Conservation (phyloP, 2,888 invertebrate genomes). For the Smittia sp. region DNA sequence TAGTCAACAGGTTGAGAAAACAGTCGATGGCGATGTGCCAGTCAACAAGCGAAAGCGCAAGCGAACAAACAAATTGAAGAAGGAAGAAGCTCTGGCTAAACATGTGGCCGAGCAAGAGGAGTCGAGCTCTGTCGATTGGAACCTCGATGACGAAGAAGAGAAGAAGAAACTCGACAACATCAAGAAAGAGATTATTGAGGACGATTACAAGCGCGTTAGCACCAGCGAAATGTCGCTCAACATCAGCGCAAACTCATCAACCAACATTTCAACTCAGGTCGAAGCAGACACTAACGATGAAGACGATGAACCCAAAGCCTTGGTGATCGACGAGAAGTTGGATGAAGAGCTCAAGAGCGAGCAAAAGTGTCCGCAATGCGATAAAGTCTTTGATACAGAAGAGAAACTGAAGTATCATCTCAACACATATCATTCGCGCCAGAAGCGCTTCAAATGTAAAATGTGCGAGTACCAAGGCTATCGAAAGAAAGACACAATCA, state of each 20-base stretch:
- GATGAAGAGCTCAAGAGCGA: not conserved
- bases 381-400: slow-evolving; percentile 23
- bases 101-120: not conserved
- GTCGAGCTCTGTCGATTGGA: slow-evolving; percentile 42
- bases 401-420: slow-evolving; percentile 35
- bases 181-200: slow-evolving; percentile 42
- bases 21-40: not conserved
- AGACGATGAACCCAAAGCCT: slow-evolving; percentile 45
- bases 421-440: slow-evolving; percentile 44
- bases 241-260: slow-evolving; percentile 4
- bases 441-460: slow-evolving; percentile 69
- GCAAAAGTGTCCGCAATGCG: slow-evolving; percentile 32
- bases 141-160: slow-evolving; percentile 39
- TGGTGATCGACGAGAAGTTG: slow-evolving; percentile 40
- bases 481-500: slow-evolving; percentile 62
- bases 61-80: slow-evolving; percentile 40
- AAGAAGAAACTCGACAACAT: slow-evolving; percentile 37
- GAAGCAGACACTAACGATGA: slow-evolving; percentile 48
- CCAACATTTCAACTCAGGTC: not conserved
- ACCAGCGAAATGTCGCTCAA: not conserved
- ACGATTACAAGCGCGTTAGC: slow-evolving; percentile 37
- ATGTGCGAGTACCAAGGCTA: slow-evolving; percentile 69
- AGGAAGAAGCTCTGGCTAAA: slow-evolving; percentile 37
- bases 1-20: not conserved
- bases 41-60: slow-evolving; percentile 35